Evolutionary conservation across 2,888 invertebrate species (phyloP).

Genomic region (Cryptocephalus moraei): DNA sequence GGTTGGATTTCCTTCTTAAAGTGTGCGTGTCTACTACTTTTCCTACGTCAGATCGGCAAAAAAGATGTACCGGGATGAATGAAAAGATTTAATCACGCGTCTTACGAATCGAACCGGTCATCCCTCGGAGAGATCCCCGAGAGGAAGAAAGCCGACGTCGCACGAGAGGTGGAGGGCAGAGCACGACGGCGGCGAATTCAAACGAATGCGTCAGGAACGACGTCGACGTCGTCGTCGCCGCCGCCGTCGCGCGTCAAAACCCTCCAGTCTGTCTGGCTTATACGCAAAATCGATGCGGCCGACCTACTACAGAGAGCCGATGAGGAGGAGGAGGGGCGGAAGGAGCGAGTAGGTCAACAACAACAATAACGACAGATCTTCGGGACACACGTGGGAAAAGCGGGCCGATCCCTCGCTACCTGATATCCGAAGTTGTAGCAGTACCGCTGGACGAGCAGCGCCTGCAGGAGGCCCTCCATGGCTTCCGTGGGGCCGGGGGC

Average conservation of each 20-base stretch:
- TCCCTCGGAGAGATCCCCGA: too few relatives aligned
- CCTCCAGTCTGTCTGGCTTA: neutral
- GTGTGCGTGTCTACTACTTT: too few relatives aligned
- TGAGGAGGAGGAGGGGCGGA: neutral
- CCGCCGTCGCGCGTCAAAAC: neutral
- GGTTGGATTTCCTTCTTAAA: too few relatives aligned
- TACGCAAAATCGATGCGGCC: neutral
- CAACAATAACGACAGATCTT: constrained; percentile 11
- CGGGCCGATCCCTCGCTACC: constrained; percentile 23
- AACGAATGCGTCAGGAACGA: too few relatives aligned
- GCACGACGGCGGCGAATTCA: too few relatives aligned
- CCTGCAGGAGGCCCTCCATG: constrained; percentile 40
- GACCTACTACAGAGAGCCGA: neutral
- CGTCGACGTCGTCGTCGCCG: too few relatives aligned
- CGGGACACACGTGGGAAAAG: constrained; percentile 9
- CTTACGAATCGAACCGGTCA: too few relatives aligned
- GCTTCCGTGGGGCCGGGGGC: constrained; percentile 9
- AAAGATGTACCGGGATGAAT: too few relatives aligned
- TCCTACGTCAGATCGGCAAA: too few relatives aligned
- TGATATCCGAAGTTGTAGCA: constrained; percentile 34
- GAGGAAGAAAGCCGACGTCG: too few relatives aligned
- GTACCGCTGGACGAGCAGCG: constrained; percentile 31
- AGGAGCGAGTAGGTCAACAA: constrained; percentile 28
- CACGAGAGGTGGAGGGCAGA: too few relatives aligned
- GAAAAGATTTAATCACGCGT: too few relatives aligned